phyloP scores from a whole-genome alignment of 2,113 vertebrate genomes.

The Desmodus rotundus region DNA sequence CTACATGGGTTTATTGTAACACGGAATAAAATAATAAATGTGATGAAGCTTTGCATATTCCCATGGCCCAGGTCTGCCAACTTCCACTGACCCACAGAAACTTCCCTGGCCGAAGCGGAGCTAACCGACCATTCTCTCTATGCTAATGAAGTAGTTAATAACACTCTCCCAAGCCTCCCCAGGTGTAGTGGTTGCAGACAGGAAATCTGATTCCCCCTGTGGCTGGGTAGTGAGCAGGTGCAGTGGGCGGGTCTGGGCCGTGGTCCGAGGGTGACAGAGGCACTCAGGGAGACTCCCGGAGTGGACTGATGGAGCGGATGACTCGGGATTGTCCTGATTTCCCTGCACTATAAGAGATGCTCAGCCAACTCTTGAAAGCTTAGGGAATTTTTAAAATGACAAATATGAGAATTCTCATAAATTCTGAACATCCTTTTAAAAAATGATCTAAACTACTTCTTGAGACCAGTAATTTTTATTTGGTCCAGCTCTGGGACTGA shows the following conservation, averaged over 20 bases:
- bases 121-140: not conserved
- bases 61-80: not conserved
- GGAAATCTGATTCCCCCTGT: not conserved
- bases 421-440: constrained; percentile 11
- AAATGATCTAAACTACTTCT: not conserved
- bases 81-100: not conserved
- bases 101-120: not conserved
- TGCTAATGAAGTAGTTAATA: not conserved
- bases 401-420: not conserved
- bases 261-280: not conserved
- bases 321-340: not conserved
- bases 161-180: not conserved
- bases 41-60: not conserved
- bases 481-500: not conserved
- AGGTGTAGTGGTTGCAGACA: not conserved
- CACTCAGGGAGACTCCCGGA: not conserved
- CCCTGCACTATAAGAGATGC: not conserved
- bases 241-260: not conserved
- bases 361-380: not conserved
- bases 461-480: not conserved
- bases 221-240: not conserved
- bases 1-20: not conserved
- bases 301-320: not conserved
- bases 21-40: not conserved
- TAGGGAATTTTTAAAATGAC: not conserved